Evolutionary conservation across 2,888 invertebrate species (phyloP).

Genomic region (Gymnocheta viridis): DNA sequence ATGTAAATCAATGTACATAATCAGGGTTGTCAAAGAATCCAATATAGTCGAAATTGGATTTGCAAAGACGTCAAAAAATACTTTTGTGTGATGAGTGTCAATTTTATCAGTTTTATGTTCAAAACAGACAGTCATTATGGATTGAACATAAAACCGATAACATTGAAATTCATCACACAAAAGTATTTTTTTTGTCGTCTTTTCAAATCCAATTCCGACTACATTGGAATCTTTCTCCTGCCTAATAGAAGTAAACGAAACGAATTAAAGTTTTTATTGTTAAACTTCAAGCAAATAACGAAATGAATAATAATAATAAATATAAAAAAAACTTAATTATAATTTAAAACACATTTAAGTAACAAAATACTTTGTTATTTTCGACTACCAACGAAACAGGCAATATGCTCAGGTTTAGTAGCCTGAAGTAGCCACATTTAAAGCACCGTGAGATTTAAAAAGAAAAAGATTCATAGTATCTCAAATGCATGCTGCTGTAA

Average conservation of each 20-base stretch:
- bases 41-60: too few relatives aligned
- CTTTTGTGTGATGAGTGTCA: too few relatives aligned
- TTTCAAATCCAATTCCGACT: too few relatives aligned
- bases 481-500: conserved; percentile 30
- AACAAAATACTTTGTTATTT: conserved; percentile 12
- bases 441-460: conserved; percentile 29
- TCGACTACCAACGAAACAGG: background rate
- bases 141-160: too few relatives aligned
- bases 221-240: background rate
- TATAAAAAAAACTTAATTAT: conserved; percentile 38
- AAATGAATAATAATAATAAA: background rate
- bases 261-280: too few relatives aligned
- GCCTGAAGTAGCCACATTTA: conserved; percentile 2
- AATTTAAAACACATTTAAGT: conserved; percentile 45
- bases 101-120: too few relatives aligned
- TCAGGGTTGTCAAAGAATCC: too few relatives aligned
- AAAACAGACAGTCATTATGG: too few relatives aligned
- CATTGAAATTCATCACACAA: too few relatives aligned
- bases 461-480: background rate
- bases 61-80: too few relatives aligned
- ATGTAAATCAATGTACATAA: too few relatives aligned
- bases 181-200: too few relatives aligned
- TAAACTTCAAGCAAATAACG: background rate
- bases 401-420: background rate
- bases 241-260: background rate